phyloP scores from a whole-genome alignment of 2,888 invertebrate species.

The Conops quadrifasciatus region DNA sequence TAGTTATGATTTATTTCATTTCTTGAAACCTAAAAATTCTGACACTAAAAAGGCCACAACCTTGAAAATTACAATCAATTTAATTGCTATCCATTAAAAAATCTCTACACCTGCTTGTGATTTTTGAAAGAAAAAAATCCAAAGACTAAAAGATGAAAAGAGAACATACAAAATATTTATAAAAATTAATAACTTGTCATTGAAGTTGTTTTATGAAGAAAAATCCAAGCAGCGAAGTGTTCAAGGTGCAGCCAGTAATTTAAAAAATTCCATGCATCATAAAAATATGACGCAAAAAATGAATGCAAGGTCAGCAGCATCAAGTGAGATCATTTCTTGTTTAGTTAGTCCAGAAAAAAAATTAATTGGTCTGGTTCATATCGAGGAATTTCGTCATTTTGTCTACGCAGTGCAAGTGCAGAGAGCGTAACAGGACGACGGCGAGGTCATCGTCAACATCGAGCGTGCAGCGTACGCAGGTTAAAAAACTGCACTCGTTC shows the following conservation, averaged over 20 bases:
- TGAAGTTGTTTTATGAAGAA: background rate
- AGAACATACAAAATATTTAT: background rate
- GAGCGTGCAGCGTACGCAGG: too few species aligned
- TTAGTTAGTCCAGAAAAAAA: too few species aligned
- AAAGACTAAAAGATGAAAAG: background rate
- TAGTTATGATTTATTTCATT: too few species aligned
- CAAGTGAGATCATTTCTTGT: background rate
- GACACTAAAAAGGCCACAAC: too few species aligned
- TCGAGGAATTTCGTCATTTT: too few species aligned
- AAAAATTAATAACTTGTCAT: constrained; percentile 3
- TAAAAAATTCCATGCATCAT: constrained; percentile 15
- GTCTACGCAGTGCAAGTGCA: background rate
- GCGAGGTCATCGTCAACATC: background rate
- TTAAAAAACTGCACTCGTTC: too few species aligned
- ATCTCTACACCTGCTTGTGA: too few species aligned
- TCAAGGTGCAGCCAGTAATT: too few species aligned
- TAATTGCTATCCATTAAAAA: too few species aligned
- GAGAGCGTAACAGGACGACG: background rate
- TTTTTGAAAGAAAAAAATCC: background rate
- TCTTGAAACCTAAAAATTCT: too few species aligned
- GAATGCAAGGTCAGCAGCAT: constrained; percentile 18
- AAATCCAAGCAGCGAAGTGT: background rate
- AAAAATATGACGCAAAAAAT: constrained; percentile 21
- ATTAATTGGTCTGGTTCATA: too few species aligned
- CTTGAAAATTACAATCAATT: too few species aligned